phyloP scores from a whole-genome alignment of 2,888 invertebrate species.

The Callyntrura guangdongensis region DNA sequence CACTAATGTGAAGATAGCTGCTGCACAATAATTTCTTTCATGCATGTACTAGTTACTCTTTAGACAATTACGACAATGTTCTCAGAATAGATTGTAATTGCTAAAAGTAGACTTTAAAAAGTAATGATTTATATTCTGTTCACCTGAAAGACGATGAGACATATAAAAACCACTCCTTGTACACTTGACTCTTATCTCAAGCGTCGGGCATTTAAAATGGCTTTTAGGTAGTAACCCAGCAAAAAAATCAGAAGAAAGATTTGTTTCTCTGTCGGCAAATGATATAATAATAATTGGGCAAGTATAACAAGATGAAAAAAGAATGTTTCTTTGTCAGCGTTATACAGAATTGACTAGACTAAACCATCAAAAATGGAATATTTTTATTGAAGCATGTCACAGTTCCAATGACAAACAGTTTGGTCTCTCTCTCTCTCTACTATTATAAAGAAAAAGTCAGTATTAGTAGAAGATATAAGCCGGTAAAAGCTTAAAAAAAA shows the following conservation, averaged over 20 bases:
- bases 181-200: not conserved
- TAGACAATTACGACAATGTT: not conserved
- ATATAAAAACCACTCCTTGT: not conserved
- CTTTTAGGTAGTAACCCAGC: not conserved
- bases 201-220: not conserved
- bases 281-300: constrained; percentile 26
- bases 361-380: not conserved
- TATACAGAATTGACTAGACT: too few relatives aligned
- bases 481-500: too few relatives aligned
- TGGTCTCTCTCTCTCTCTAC: too few relatives aligned
- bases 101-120: too few relatives aligned
- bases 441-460: too few relatives aligned
- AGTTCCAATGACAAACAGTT: too few relatives aligned
- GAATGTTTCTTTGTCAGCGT: not conserved
- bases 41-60: not conserved
- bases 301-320: not conserved
- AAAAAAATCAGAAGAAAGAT: not conserved
- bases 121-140: not conserved
- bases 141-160: not conserved
- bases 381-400: too few relatives aligned
- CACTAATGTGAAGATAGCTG: not conserved
- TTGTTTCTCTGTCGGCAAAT: constrained; percentile 29
- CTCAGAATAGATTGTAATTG: too few relatives aligned
- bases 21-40: too few relatives aligned
- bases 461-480: not conserved